Evolutionary conservation across 2,888 invertebrate genomes (phyloP).

Genomic region (Anoncus sp.): DNA sequence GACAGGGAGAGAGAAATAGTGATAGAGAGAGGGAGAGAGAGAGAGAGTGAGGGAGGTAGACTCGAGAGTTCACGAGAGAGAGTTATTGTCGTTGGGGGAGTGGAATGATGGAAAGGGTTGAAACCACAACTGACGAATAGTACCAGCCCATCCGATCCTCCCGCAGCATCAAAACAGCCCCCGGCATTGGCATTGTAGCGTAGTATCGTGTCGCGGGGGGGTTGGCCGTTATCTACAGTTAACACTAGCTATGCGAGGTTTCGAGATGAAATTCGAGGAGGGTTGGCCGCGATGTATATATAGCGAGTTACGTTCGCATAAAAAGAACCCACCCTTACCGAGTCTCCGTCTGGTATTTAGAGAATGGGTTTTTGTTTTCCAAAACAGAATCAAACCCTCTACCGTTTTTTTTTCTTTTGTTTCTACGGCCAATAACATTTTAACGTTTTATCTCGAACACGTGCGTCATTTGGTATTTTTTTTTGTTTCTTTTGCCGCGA

Average conservation of each 20-base stretch:
- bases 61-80: conserved; percentile 51
- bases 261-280: conserved; percentile 61
- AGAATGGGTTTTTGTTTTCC: conserved; percentile 24
- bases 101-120: conserved; percentile 58
- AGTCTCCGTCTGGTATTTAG: conserved; percentile 35
- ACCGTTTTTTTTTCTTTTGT: neutral
- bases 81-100: conserved; percentile 74
- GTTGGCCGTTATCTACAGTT: conserved; percentile 73
- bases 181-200: conserved; percentile 66
- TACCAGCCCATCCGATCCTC: conserved; percentile 42
- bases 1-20: conserved; percentile 37
- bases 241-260: conserved; percentile 63
- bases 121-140: conserved; percentile 55
- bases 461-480: conserved; percentile 81
- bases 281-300: conserved; percentile 41
- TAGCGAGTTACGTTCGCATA: too few relatives aligned
- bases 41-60: conserved; percentile 56
- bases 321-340: conserved; percentile 22
- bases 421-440: neutral
- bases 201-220: conserved; percentile 65
- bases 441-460: conserved; percentile 56
- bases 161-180: conserved; percentile 43
- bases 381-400: conserved; percentile 26
- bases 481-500: conserved; percentile 67
- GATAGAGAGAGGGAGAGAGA: conserved; percentile 55